phyloP scores from a whole-genome alignment of 2,113 vertebrate genomes.

The Narcine bancroftii region DNA sequence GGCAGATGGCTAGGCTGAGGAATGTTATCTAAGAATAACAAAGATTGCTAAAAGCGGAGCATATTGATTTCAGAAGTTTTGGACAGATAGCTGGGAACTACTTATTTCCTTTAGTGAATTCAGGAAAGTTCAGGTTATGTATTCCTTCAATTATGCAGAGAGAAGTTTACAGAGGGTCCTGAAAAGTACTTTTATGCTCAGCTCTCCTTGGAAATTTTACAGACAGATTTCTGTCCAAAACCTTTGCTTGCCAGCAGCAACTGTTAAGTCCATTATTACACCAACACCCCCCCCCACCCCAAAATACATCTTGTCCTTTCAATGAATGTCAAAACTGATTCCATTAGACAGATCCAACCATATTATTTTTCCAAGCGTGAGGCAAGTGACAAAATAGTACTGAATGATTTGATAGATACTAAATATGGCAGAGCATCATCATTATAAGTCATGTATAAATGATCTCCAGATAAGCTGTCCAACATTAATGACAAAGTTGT shows the following conservation, averaged over 20 bases:
- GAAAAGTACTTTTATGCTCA: too few relatives aligned
- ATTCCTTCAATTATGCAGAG: not conserved
- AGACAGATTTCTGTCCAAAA: not conserved
- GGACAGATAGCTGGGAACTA: too few relatives aligned
- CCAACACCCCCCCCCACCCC: not conserved
- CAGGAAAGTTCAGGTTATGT: not conserved
- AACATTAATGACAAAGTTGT: constrained; percentile 1
- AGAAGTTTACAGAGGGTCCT: not conserved
- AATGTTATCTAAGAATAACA: too few relatives aligned
- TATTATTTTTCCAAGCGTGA: constrained; percentile 4
- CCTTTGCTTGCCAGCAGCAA: constrained; percentile 3
- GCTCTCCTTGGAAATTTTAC: not conserved
- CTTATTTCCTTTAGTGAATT: not conserved
- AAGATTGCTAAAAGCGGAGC: too few relatives aligned
- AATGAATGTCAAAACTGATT: not conserved
- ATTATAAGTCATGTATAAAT: not conserved
- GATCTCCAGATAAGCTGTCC: constrained; percentile 15
- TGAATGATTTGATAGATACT: not conserved
- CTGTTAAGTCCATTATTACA: not conserved
- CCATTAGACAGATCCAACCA: constrained; percentile 6
- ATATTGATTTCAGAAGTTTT: too few relatives aligned
- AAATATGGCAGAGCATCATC: not conserved
- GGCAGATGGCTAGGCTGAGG: too few relatives aligned
- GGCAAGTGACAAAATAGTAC: constrained; percentile 19
- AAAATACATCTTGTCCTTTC: constrained; percentile 22